A percentile compares a stretch with the other conserved stretches of the same genome.
Evolutionary conservation across 2,113 vertebrate genomes (phyloP).

Genomic region (Pedetes capensis): DNA sequence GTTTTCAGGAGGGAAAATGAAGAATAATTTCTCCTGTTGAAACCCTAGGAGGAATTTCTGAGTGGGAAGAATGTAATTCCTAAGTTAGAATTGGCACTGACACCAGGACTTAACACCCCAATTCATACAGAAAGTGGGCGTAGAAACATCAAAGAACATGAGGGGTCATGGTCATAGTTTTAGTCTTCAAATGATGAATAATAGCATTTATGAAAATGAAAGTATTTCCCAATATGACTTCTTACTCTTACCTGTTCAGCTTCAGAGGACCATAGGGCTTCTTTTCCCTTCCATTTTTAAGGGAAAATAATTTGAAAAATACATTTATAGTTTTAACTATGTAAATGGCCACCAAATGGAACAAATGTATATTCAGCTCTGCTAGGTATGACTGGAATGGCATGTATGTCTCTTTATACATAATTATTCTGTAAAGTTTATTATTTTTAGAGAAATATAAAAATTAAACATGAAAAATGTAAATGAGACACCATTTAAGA

Average conservation of each 20-base stretch:
- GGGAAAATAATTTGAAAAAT: slow-evolving; percentile 55
- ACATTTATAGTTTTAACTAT: background rate
- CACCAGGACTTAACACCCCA: slow-evolving; percentile 69
- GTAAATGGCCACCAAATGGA: background rate
- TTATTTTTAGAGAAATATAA: background rate
- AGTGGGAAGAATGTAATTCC: slow-evolving; percentile 60
- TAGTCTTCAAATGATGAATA: slow-evolving; percentile 63
- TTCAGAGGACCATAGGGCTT: background rate
- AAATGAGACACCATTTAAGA: background rate
- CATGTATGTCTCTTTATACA: background rate
- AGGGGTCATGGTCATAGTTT: background rate
- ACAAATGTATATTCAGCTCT: background rate
- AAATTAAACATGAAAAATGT: background rate
- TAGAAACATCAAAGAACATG: slow-evolving; percentile 53
- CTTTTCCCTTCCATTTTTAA: background rate
- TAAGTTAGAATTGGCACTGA: slow-evolving; percentile 63
- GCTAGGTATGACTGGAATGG: background rate
- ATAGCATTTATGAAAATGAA: slow-evolving; percentile 67
- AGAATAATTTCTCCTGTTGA: slow-evolving; percentile 65
- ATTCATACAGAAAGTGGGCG: slow-evolving; percentile 59
- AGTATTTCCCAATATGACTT: slow-evolving; percentile 59
- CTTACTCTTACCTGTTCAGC: slow-evolving; percentile 47
- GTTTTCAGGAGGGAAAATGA: slow-evolving; percentile 68
- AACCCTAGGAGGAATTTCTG: slow-evolving; percentile 64
- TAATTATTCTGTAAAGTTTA: slow-evolving; percentile 1